Evolutionary conservation across 1,140 invertebrate genomes (phyloP), one percentile per base, ranked within the genome.

Genomic region (Sarcophaga peregrina): DNA sequence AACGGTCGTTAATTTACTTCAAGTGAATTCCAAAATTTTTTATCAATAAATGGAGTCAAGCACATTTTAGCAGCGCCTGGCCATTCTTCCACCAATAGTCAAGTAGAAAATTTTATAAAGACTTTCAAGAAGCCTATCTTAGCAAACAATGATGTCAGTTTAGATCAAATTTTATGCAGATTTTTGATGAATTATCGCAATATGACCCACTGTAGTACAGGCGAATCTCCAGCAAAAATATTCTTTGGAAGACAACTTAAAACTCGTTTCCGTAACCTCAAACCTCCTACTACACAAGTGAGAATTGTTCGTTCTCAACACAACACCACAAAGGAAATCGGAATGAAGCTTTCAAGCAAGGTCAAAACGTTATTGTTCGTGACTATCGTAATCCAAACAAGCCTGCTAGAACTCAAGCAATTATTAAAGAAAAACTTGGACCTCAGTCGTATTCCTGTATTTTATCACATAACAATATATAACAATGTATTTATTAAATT

Each of bases 291-390:
- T 17, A 50, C 17, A 82, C 73, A 15, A 74, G 62, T 74, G 74
- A 82, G 74, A 11, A 73, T 82, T 46, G 10, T 45, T 5, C 7
- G n/a, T 7, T 25, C 25, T 13, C 81, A 82, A 50, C 13, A 48
- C 20, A 46, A 54, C 6, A 82, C 47, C 68, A 82, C n/a, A 68
- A 82, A 47, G 81, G 81, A n/a, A 82, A 72, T 5, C 13, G 81
- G 8, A 73, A n/a, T 15, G 45, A n/a, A 11, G 25, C 6, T 11
- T 82, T 82, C 58, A 9, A 46, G 11, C n/a, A 47, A 47, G 81
- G 58, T 46, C 54, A 68, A 72, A 68, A 17, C 8, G 81, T 82
- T 45, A 25, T 72, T 45, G 37, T 82, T 72, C 81, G 81, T 47
- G 81, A 82, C 45, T 82, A 82, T 45, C n/a, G n/a, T n/a, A n/a